Evolutionary conservation across 2,797 vertebrate genomes (phyloP), one percentile per base, ranked within the genome.

Genomic region (Arremon aurantiirostris): DNA sequence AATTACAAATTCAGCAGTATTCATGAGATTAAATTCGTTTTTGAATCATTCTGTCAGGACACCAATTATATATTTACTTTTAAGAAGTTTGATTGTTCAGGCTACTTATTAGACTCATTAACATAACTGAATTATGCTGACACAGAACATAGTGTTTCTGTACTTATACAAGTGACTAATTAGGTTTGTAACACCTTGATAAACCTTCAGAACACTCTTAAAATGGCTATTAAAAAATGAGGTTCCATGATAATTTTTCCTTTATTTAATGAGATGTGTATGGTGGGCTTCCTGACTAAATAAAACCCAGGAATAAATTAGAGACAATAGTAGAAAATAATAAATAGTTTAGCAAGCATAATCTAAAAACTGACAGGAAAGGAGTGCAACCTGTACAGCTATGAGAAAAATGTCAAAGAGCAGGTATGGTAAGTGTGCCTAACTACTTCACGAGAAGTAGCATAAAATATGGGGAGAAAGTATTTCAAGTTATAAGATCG

Each of bases 41-140:
- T 91, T 81, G 16, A 83, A 92, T 53, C 7, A 64, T 77, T 89
- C 71, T 89, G 16, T 47, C 50, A 85, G 32, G 39, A 63, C 34
- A 37, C 23, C 14, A 76, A 75, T 75, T 5, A 52, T 78, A 28
- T 61, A 61, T 91, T 94, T 96, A 70, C 59, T 90, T 94, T 85
- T 56, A 91, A 83, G 90, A 86, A 78, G 12, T 44, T 91, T 86
- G 37, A 49, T 96, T 95, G 49, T 84, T 95, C 94, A 75, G 59
- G 61, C 52, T 88, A 82, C 49, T 87, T 93, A 89, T 82, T 90
- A 92, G 34, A 56, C 53, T 83, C 52, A 83, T 94, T 91, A 94
- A 77, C 77, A 26, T 82, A 92, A 92, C 35, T 86, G 93, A 93
- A 95, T 96, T 84, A 64, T 60, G 18, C 76, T 91, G 55, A 87